phyloP scores from a whole-genome alignment of 2,888 invertebrate species.

The Drosophila aldrichi region DNA sequence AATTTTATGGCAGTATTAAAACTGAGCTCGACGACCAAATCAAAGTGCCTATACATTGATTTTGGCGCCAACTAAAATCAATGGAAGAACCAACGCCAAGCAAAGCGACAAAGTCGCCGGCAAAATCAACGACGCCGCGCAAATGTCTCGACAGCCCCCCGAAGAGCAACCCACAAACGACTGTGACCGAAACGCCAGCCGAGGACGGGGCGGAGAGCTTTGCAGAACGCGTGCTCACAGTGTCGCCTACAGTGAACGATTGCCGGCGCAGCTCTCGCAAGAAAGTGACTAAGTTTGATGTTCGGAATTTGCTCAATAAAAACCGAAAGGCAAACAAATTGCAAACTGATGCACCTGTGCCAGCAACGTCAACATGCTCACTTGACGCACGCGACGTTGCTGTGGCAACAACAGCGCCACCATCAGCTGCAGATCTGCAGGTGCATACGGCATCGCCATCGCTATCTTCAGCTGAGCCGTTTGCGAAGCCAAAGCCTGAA shows the following conservation, averaged over 20 bases:
- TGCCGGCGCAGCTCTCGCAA: conserved; percentile 84
- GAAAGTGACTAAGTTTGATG: conserved; percentile 83
- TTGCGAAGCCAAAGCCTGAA: conserved; percentile 58
- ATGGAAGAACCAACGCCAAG: conserved; percentile 24
- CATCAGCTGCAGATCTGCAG: background rate
- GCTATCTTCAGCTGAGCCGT: conserved; percentile 15
- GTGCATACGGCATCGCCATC: background rate
- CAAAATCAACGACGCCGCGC: background rate
- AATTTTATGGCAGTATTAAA: conserved; percentile 1
- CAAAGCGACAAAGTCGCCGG: background rate
- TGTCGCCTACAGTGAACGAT: conserved; percentile 45
- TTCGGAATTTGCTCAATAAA: conserved; percentile 82
- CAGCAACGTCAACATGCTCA: background rate
- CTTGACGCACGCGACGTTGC: background rate
- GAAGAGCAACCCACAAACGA: conserved; percentile 6
- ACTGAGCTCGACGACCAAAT: conserved; percentile 7
- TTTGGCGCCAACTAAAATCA: conserved; percentile 27
- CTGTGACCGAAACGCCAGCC: background rate
- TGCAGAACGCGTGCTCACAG: background rate
- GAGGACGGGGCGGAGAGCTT: background rate
- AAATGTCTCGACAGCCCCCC: conserved; percentile 21
- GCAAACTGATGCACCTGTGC: conserved; percentile 76
- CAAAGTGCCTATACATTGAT: conserved; percentile 15
- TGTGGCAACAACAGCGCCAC: background rate
- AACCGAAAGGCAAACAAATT: conserved; percentile 80